Base-by-base conservation (phyloP, 2,888 invertebrate species). In the Buathra laborator region DNA sequence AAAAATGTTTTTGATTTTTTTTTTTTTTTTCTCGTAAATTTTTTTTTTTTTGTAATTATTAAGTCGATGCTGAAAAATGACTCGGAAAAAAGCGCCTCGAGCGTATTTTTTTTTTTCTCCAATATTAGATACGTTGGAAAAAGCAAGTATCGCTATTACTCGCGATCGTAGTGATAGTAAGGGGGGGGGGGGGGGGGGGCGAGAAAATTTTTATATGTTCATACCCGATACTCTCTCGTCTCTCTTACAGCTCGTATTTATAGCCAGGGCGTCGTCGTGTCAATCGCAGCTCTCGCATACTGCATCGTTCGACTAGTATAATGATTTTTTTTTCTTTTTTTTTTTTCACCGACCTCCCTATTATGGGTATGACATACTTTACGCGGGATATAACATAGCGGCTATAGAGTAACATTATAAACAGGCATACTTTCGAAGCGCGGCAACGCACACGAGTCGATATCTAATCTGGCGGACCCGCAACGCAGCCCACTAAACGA, bases 301-400 rank as follows among this genome's bases (percentile, higher is more conserved):
- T 66, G 59, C 71, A 71, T 66, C 77, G 72, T 81, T 72, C 51
- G 44, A 74, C 78, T 76, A 78, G 77, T 78, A 78, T 84, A 74
- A 84, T 81, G 81, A 81, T 81, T 84, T 84, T 84, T 83, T 84
- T 81, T 75, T n/a, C 6, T 48, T 48, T 48, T 56, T 56, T 24
- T 51, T 32, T 71, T 51, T 24, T 24, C 46, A 62, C 68, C 81
- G 51, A 62, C 81, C 77, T 53, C 53, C 62, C 48, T 43, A 64
- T 74, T 77, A 74, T 68, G 43, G 56, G 84, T 78, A 56, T 84
- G 84, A 84, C 84, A 81, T 48, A 84, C 84, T 81, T 84, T 81
- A 74, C 64, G 67, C 72, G 44, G 72, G 37, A 67, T 68, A 78
- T 68, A 78, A 74, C 53, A 68, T 29, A n/a, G 48, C 16, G 29